phyloP scores from a whole-genome alignment of 2,888 invertebrate genomes.

The Leptarthrus brevirostris region DNA sequence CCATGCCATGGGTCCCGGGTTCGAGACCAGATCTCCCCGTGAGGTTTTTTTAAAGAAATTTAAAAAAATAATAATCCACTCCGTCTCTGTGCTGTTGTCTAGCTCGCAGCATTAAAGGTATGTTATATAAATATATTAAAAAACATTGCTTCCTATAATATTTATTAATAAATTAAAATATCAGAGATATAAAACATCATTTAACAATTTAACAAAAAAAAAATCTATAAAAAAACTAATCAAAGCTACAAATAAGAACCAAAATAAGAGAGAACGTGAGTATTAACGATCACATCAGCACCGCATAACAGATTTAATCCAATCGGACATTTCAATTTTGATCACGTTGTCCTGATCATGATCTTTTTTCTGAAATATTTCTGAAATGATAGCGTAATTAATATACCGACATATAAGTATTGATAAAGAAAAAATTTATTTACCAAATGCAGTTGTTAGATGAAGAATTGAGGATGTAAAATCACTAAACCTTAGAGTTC shows the following conservation, averaged over 20 bases:
- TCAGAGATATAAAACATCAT: conserved; percentile 18
- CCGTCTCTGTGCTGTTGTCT: no score
- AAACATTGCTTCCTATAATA: not conserved
- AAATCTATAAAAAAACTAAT: conserved; percentile 34
- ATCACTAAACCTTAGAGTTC: conserved; percentile 90
- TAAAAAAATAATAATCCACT: no score
- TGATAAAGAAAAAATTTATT: conserved; percentile 57
- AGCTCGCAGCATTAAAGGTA: no score
- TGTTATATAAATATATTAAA: no score
- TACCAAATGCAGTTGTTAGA: conserved; percentile 88
- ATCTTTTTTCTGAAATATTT: conserved; percentile 81
- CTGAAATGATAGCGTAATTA: conserved; percentile 69
- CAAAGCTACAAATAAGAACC: no score
- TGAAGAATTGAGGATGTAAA: conserved; percentile 91
- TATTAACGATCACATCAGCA: conserved; percentile 58
- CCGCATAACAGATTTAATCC: conserved; percentile 65
- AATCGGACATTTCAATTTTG: conserved; percentile 82
- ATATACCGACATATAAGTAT: no score
- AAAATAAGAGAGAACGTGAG: not conserved
- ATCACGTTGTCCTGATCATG: conserved; percentile 83
- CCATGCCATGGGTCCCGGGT: no score
- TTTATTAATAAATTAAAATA: conserved; percentile 38
- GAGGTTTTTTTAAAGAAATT: no score
- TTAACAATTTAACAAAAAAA: conserved; percentile 52
- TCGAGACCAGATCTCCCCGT: no score